Percentiles rank a stretch among this genome's conserved stretches.
Evolutionary conservation across 2,113 vertebrate species (phyloP).

Genomic region (Galemys pyrenaicus): DNA sequence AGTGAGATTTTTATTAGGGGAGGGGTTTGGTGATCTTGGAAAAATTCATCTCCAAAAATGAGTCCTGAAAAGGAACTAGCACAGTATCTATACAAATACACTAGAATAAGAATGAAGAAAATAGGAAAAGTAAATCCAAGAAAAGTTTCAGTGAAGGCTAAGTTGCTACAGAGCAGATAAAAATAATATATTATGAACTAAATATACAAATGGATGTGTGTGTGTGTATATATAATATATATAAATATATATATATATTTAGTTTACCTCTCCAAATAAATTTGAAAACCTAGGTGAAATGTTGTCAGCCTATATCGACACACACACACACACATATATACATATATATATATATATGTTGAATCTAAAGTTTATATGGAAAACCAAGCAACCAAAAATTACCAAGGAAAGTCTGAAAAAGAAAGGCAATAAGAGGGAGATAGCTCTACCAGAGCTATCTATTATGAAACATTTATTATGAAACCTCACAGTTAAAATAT

Average conservation of each 20-base stretch:
- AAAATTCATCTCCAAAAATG: background rate
- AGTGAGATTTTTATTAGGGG: background rate
- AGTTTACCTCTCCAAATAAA: background rate
- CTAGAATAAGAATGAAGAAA: background rate
- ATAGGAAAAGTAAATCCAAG: background rate
- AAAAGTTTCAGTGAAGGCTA: background rate
- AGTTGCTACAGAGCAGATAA: background rate
- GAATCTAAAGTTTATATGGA: background rate
- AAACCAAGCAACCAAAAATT: conserved; percentile 19
- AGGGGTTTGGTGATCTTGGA: background rate
- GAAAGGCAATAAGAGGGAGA: background rate
- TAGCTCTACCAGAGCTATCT: background rate
- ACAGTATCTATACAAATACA: background rate
- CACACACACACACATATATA: too few relatives aligned
- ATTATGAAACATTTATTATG: background rate
- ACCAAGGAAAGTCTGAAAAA: background rate
- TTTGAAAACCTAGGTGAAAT: background rate
- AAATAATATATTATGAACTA: background rate
- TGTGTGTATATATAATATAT: too few relatives aligned
- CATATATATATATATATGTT: background rate
- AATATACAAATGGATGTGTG: background rate
- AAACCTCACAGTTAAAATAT: background rate
- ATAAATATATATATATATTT: background rate
- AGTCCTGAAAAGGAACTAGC: background rate
- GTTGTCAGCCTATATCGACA: too few relatives aligned